Evolutionary conservation across 2,888 invertebrate species (phyloP), one percentile per base, ranked within the genome.

Genomic region (Conops quadrifasciatus): DNA sequence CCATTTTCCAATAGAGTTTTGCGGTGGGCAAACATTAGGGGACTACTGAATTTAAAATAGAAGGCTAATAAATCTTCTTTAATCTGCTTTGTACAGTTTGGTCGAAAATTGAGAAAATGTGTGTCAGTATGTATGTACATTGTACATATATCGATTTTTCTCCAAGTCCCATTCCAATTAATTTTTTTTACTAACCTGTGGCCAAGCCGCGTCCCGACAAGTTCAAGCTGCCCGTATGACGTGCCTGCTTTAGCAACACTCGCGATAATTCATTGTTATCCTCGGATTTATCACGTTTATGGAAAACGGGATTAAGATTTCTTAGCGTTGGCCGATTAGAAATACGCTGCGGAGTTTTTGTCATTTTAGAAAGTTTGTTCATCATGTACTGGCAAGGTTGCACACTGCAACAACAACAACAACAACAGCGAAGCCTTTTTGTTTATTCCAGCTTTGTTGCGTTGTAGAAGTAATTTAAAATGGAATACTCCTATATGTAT

Each of bases 141-240:
- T 36, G 36, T 51, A 51, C 16, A 5, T 19, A 19, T 60, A 36
- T 36, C 19, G 60, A 60, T 36, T 60, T 16, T 51, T 36, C 4
- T 36, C 36, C 5, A 36, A 36, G 36, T 36, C 9, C 36, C 9
- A 36, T 36, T 51, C n/a, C 51, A 51, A 58, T 28, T 28, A 24
- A 21, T 53, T 21, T n/a, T 7, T 13, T 58, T 15, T 3, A 77
- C 80, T 78, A 86, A 93, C 96, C 93, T 86, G 90, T 88, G 63
- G 90, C 89, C 76, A 95, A 86, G 78, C 91, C 93, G 81, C 89
- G 90, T 75, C 92, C 91, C 71, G 93, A 90, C 77, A 96, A 88
- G 87, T 93, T 94, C 56, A 96, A 87, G 77, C 91, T 90, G 24
- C 96, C 96, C 75, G 92, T 91, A 81, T 91, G 91, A 79, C 94